A percentile compares a stretch with the other conserved stretches of the same genome.
These are phyloP conservation scores for Drosophila bunnanda DNA, from an alignment of 2,888 invertebrate genomes.

Conservation along the genomic window DNA sequence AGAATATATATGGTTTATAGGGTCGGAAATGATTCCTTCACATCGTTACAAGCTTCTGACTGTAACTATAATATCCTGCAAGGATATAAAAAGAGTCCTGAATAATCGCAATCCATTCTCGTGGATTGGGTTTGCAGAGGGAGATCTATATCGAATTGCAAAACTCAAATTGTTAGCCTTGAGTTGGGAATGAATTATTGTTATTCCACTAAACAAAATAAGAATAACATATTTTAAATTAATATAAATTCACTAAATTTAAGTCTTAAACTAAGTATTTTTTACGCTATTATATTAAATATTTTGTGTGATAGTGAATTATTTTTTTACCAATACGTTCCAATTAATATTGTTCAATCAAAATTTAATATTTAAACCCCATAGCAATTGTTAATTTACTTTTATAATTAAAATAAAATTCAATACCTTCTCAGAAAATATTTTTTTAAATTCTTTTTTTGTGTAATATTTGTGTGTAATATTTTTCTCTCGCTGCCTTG, in stretches of 20 bases:
- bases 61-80: no score
- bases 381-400: no score
- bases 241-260: no score
- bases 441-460: background rate
- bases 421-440: no score
- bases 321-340: background rate
- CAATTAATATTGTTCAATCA: background rate
- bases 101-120: conserved; percentile 1
- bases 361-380: background rate
- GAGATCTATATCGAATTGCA: background rate
- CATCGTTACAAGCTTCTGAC: no score
- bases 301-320: background rate
- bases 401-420: background rate
- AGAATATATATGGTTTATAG: no score
- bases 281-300: background rate
- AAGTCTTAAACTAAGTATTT: no score
- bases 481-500: background rate
- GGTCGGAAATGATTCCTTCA: no score
- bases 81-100: background rate
- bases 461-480: background rate
- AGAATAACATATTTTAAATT: no score
- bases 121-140: background rate
- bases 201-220: background rate
- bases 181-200: conserved; percentile 9
- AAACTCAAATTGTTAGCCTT: conserved; percentile 14